Conservation (phyloP, 37 sponge, comb jelly and placozoan species). For the Ianthella basta region DNA sequence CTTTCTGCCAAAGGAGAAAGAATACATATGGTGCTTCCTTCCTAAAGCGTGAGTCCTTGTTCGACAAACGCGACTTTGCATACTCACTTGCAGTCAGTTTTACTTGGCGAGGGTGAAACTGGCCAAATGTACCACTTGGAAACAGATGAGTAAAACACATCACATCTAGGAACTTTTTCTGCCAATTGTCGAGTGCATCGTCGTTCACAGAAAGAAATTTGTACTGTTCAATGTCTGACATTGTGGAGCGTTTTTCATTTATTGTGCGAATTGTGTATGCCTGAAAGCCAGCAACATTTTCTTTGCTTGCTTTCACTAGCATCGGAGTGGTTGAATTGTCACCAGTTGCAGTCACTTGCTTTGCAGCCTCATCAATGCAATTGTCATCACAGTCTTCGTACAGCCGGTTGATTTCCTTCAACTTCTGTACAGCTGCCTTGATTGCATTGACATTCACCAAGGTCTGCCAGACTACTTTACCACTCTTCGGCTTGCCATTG, state of each 20-base stretch:
- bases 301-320: slow-evolving; percentile 33
- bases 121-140: slow-evolving; percentile 58
- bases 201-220: slow-evolving; percentile 24
- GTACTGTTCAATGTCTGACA: neutral
- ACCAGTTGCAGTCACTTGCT: neutral
- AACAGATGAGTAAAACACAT: slow-evolving; percentile 54
- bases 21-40: neutral
- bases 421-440: slow-evolving; percentile 35
- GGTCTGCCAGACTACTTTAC: slow-evolving; percentile 46
- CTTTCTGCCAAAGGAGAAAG: slow-evolving; percentile 1
- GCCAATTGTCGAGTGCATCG: neutral
- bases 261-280: neutral
- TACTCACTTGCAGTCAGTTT: slow-evolving; percentile 40
- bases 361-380: slow-evolving; percentile 48
- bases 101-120: slow-evolving; percentile 48
- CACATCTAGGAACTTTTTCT: slow-evolving; percentile 30
- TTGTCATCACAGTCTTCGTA: slow-evolving; percentile 47
- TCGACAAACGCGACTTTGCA: slow-evolving; percentile 52
- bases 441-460: slow-evolving; percentile 38
- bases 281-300: slow-evolving; percentile 21
- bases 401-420: slow-evolving; percentile 62
- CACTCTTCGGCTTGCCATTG: slow-evolving; percentile 51
- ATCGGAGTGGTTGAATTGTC: no score
- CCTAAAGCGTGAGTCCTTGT: slow-evolving; percentile 51
- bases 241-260: neutral